Base-by-base conservation (phyloP, 1,140 invertebrate species). In the Mycetomoellerius zeteki region DNA sequence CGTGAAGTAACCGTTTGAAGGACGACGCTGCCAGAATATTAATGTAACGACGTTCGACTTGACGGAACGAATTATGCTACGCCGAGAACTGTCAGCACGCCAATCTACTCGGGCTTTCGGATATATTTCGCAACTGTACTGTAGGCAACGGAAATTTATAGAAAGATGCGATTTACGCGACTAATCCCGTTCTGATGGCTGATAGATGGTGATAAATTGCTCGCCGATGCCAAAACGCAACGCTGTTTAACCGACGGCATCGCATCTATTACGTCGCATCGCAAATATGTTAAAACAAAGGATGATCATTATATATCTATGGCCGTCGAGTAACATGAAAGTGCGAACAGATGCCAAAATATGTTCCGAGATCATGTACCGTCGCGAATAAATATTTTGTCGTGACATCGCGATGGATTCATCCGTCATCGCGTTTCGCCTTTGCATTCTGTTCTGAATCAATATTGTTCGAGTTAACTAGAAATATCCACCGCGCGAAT, bases 1-100 rank as follows among this genome's bases (percentile, higher is more conserved):
- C 64, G 64, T 64, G 75, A 85, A 85, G 58, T 86, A 81, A 89
- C 76, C 43, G 64, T 58, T 47, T 72, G 62, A 71, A 72, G 16
- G 77, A 84, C 64, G 65, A 88, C 73, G 88, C 27, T 52, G 69
- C 76, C 65, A 71, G 90, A 91, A 91, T 91, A 85, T 89, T 85
- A 91, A 88, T 75, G 87, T 64, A 80, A 54, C 52, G 71, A 69
- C 21, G 86, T 88, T 90, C 82, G 82, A 88, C 81, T 82, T 47
- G 56, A 56, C 76, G 81, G 54, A 86, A 90, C 88, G 73, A 84
- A 91, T 88, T 80, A 76, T 78, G 71, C 56, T 58, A 33, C 71
- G 89, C 78, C 58, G 67, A 73, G 78, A 84, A 88, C 84, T 90
- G 90, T 91, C 86, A 88, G 56, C 77, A 43, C 81, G 84, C 84